These are phyloP conservation scores for Epinephelus malabaricus DNA, from an alignment of 2,797 vertebrate genomes.

Conservation along the genomic window DNA sequence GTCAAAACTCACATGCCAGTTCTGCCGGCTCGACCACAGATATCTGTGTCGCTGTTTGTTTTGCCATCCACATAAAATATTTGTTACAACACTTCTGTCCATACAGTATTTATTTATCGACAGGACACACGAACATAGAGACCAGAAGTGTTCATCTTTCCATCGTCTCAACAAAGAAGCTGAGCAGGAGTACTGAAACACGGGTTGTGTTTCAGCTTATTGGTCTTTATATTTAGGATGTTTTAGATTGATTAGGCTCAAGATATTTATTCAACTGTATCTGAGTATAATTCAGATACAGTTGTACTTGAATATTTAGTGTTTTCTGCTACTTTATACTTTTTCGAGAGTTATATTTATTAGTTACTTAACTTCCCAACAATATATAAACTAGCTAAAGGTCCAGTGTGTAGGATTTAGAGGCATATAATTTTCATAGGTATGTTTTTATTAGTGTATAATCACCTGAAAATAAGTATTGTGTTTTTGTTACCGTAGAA, in stretches of 20 bases:
- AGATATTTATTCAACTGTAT: neutral
- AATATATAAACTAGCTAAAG: too few species aligned
- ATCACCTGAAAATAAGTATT: too few species aligned
- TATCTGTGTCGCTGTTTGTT: slow-evolving; percentile 11
- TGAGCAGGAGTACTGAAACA: slow-evolving; percentile 14
- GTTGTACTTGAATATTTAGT: neutral
- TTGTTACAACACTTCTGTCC: slow-evolving; percentile 13
- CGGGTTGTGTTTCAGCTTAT: neutral
- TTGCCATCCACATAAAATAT: slow-evolving; percentile 20
- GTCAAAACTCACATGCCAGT: slow-evolving; percentile 49
- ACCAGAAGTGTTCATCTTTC: neutral
- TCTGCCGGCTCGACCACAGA: slow-evolving; percentile 35
- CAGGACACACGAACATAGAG: neutral
- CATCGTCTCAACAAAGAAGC: slow-evolving; percentile 21
- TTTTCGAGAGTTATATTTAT: neutral
- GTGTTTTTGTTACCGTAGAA: too few species aligned
- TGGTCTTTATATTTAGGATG: neutral
- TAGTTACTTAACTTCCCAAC: neutral
- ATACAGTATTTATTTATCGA: slow-evolving; percentile 28
- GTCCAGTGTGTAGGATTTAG: too few species aligned
- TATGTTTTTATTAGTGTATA: too few species aligned
- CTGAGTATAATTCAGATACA: neutral
- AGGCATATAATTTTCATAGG: too few species aligned
- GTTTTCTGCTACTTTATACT: neutral
- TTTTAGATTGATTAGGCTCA: neutral